Percentiles rank a stretch among this genome's conserved stretches.
Evolutionary conservation across 2,888 invertebrate genomes (phyloP).

Genomic region (Callyntrura sp.): DNA sequence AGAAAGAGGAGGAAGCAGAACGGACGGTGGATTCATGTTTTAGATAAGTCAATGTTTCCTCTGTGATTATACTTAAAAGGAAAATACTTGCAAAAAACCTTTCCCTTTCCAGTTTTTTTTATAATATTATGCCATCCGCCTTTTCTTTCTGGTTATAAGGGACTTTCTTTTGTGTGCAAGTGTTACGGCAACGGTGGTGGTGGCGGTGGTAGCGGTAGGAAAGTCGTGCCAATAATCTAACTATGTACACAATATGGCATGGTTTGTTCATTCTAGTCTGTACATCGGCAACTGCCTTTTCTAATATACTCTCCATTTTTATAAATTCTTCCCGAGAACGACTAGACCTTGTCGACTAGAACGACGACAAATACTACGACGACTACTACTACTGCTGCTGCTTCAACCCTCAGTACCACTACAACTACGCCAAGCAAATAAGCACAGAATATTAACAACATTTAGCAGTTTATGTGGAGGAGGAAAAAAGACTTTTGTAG

Average conservation of each 20-base stretch:
- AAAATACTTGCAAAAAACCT: slow-evolving; percentile 64
- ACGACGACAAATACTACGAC: too few relatives aligned
- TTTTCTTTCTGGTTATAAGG: slow-evolving; percentile 24
- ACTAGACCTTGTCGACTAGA: slow-evolving; percentile 18
- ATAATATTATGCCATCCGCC: slow-evolving; percentile 68
- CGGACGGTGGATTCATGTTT: slow-evolving; percentile 71
- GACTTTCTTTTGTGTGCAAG: slow-evolving; percentile 59
- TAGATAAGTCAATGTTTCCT: slow-evolving; percentile 75
- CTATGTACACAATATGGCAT: slow-evolving; percentile 29
- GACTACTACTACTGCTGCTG: too few relatives aligned
- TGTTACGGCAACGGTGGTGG: slow-evolving; percentile 32
- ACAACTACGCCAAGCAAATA: too few relatives aligned
- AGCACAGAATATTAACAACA: slow-evolving; percentile 58
- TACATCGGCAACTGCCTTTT: background rate
- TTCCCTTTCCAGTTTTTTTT: slow-evolving; percentile 49
- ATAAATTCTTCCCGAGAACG: slow-evolving; percentile 35
- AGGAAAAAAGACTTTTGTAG: slow-evolving; percentile 38
- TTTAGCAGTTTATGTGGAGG: slow-evolving; percentile 59
- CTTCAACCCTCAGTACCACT: too few relatives aligned
- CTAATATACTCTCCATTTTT: slow-evolving; percentile 45
- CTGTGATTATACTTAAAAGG: slow-evolving; percentile 63
- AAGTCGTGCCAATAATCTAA: slow-evolving; percentile 74
- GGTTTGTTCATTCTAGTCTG: background rate
- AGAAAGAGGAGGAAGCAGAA: slow-evolving; percentile 48
- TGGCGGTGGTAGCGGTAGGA: too few relatives aligned